Percentiles rank a stretch among this genome's conserved stretches.
Evolutionary conservation across 2,113 vertebrate genomes (phyloP).

Genomic region (Spea bombifrons): DNA sequence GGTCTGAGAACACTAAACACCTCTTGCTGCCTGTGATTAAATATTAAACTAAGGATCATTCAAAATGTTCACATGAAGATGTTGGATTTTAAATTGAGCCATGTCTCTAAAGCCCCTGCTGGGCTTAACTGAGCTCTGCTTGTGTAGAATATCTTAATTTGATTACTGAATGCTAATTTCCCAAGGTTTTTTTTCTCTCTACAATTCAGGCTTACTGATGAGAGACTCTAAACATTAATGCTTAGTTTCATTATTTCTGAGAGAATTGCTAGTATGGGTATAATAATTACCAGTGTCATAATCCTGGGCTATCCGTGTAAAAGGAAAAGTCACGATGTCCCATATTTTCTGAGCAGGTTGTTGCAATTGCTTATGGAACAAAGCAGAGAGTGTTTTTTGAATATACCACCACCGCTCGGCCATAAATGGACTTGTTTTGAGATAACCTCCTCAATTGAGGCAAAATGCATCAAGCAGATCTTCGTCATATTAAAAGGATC

Average conservation of each 20-base stretch:
- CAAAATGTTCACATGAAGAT: conserved; percentile 24
- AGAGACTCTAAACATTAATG: conserved; percentile 27
- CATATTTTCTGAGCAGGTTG: too few species aligned
- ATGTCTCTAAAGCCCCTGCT: conserved; percentile 29
- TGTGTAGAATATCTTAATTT: conserved; percentile 45
- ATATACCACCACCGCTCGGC: too few species aligned
- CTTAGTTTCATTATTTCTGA: conserved; percentile 14
- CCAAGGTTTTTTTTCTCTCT: conserved; percentile 31
- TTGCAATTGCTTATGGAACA: too few species aligned
- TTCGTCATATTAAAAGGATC: too few species aligned
- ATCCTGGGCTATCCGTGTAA: not conserved
- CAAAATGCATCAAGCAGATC: too few species aligned
- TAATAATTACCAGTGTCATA: conserved; percentile 18
- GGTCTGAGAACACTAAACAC: conserved; percentile 17
- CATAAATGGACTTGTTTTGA: too few species aligned
- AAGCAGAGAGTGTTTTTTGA: too few species aligned
- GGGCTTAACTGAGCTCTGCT: conserved; percentile 44
- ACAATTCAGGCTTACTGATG: conserved; percentile 17
- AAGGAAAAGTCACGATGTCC: too few species aligned
- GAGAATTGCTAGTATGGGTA: conserved; percentile 14
- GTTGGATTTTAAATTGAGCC: conserved; percentile 27
- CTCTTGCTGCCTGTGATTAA: conserved; percentile 10
- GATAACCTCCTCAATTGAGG: too few species aligned
- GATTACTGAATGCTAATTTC: conserved; percentile 38
- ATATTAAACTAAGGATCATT: conserved; percentile 27